phyloP scores from a whole-genome alignment of 1,140 invertebrate species.

The Camponotus pennsylvanicus region DNA sequence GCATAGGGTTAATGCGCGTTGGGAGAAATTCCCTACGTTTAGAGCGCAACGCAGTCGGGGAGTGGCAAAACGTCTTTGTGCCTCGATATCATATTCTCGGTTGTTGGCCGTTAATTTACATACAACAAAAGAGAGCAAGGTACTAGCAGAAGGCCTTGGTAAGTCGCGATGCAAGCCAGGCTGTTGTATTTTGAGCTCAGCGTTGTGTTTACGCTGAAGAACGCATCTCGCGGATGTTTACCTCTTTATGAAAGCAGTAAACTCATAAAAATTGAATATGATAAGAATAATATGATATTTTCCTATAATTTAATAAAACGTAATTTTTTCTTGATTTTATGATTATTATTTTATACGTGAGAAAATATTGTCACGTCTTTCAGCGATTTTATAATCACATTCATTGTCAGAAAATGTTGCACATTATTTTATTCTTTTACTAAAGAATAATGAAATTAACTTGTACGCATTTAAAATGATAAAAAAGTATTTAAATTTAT shows the following conservation, averaged over 20 bases:
- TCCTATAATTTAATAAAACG: too few species aligned
- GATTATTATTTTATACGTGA: too few species aligned
- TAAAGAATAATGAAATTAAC: too few species aligned
- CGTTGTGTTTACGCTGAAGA: slow-evolving; percentile 1
- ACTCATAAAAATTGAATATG: not conserved
- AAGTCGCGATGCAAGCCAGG: slow-evolving; percentile 2
- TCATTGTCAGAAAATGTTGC: too few species aligned
- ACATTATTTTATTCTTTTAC: too few species aligned
- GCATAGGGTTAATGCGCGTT: slow-evolving; percentile 42
- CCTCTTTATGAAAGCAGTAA: not conserved
- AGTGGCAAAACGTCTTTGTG: slow-evolving; percentile 45
- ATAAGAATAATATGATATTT: too few species aligned
- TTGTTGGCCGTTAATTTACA: slow-evolving; percentile 62
- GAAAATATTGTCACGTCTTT: too few species aligned
- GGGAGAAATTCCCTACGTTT: slow-evolving; percentile 32
- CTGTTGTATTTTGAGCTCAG: slow-evolving; percentile 22
- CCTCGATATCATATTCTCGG: slow-evolving; percentile 57
- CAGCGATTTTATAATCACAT: too few species aligned
- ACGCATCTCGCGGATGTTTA: not conserved
- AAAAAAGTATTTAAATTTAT: too few species aligned
- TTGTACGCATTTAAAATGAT: too few species aligned
- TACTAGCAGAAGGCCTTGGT: slow-evolving; percentile 31
- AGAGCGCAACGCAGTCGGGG: slow-evolving; percentile 22
- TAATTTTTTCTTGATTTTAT: too few species aligned
- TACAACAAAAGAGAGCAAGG: slow-evolving; percentile 59